Evolutionary conservation across 1,140 invertebrate genomes (phyloP).

Genomic region (Epicauta chinensis): DNA sequence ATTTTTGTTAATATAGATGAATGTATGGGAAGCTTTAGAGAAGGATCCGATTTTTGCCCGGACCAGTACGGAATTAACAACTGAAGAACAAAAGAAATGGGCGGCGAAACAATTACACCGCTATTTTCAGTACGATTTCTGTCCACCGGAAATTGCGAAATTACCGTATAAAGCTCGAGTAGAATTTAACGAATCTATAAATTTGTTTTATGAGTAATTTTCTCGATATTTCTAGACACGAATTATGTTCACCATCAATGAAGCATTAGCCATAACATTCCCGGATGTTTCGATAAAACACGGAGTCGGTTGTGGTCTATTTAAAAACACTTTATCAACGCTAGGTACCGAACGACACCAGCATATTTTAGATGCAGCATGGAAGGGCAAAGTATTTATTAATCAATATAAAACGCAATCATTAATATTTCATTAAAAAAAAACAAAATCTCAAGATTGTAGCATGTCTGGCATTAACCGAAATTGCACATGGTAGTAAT

Average conservation of each 20-base stretch:
- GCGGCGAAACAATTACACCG: constrained; percentile 56
- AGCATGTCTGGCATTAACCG: constrained; percentile 51
- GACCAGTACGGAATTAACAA: constrained; percentile 47
- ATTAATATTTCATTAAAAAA: no score
- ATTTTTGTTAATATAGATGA: constrained; percentile 55
- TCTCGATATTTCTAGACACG: constrained; percentile 47
- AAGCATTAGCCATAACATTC: constrained; percentile 58
- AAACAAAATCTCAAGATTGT: constrained; percentile 22
- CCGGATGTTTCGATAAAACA: constrained; percentile 64
- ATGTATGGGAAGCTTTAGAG: constrained; percentile 73
- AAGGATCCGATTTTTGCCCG: constrained; percentile 73
- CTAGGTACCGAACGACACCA: constrained; percentile 73
- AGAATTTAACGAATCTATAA: constrained; percentile 28
- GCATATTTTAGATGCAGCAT: constrained; percentile 61
- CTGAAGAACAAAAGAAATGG: constrained; percentile 67
- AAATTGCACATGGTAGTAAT: constrained; percentile 91
- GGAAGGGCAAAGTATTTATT: constrained; percentile 63
- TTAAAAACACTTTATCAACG: constrained; percentile 60
- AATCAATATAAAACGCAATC: no score
- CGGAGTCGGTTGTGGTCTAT: constrained; percentile 59
- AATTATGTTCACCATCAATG: constrained; percentile 63
- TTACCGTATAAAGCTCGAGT: constrained; percentile 58
- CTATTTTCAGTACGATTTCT: constrained; percentile 41
- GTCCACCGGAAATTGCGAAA: constrained; percentile 50
- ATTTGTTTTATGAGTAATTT: constrained; percentile 8